A percentile compares a stretch with the other conserved stretches of the same genome.
phyloP scores from a whole-genome alignment of 1,140 invertebrate genomes.

The Diorhabda sublineata region DNA sequence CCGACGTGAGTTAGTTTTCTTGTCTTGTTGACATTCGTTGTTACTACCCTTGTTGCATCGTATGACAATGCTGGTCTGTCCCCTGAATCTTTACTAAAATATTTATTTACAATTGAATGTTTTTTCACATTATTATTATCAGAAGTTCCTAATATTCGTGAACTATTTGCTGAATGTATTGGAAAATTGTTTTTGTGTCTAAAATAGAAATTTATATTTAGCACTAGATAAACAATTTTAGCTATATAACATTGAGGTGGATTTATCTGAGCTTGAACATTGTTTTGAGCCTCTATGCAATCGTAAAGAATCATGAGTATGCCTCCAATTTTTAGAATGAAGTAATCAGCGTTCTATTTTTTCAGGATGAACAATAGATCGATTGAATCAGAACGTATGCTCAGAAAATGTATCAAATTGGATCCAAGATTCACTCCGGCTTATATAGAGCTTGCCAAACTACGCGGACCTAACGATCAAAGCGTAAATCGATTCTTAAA shows the following conservation, averaged over 20 bases:
- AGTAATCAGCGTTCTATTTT: not conserved
- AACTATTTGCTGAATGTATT: too few species aligned
- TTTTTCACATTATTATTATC: too few species aligned
- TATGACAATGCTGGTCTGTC: too few species aligned
- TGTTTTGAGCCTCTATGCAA: not conserved
- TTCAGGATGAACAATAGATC: constrained; percentile 63
- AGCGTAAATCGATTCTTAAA: constrained; percentile 52
- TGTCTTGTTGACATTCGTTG: too few species aligned
- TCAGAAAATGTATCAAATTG: constrained; percentile 61
- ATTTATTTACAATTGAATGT: too few species aligned
- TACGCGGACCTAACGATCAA: constrained; percentile 51
- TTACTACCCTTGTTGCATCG: too few species aligned
- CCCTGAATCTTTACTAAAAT: too few species aligned
- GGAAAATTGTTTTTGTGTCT: too few species aligned
- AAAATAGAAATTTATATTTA: not conserved
- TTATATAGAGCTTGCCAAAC: constrained; percentile 60
- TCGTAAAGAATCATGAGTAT: not conserved
- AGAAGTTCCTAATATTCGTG: too few species aligned
- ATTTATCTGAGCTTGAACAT: not conserved
- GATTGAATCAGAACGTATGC: constrained; percentile 60
- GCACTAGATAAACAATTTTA: not conserved
- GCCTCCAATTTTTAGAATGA: not conserved
- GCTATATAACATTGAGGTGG: not conserved
- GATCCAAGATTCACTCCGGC: constrained; percentile 65
- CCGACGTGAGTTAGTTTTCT: too few species aligned